Conservation (phyloP, 2,113 vertebrate genomes). For the Oncorhynchus keta region DNA sequence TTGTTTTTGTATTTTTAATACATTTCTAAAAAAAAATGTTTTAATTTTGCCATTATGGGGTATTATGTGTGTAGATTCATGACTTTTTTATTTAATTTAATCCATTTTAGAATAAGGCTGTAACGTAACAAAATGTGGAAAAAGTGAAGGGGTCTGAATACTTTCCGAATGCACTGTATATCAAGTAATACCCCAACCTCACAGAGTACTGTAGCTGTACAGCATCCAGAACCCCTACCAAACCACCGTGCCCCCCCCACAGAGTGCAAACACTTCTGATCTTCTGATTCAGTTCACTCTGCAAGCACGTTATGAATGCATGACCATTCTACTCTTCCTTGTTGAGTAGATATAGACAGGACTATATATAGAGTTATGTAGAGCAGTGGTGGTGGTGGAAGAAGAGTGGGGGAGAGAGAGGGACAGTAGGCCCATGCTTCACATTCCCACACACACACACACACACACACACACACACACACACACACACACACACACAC, state of each 20-base stretch:
- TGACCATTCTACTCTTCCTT: neutral
- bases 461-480: conserved; percentile 6
- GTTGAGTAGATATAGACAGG: neutral
- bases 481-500: conserved; percentile 1
- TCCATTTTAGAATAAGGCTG: too few species aligned
- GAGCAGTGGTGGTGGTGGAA: neutral
- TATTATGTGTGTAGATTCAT: too few species aligned
- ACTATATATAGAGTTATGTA: conserved; percentile 1
- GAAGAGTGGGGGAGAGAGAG: neutral
- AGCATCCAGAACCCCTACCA: neutral
- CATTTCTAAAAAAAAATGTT: too few species aligned
- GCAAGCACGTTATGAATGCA: neutral
- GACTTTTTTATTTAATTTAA: too few species aligned
- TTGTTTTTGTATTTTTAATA: too few species aligned
- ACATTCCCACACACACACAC: neutral
- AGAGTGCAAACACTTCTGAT: neutral
- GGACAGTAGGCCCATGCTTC: neutral
- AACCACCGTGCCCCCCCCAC: neutral
- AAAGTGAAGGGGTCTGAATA: too few species aligned
- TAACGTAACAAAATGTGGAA: too few species aligned
- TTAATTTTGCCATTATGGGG: too few species aligned
- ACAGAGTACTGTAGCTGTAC: neutral
- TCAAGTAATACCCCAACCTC: conserved; percentile 61
- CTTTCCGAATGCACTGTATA: neutral
- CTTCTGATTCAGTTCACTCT: neutral